These are phyloP conservation scores for Lasioglossum oenotherae DNA, from an alignment of 2,888 invertebrate species.

Conservation along the genomic window DNA sequence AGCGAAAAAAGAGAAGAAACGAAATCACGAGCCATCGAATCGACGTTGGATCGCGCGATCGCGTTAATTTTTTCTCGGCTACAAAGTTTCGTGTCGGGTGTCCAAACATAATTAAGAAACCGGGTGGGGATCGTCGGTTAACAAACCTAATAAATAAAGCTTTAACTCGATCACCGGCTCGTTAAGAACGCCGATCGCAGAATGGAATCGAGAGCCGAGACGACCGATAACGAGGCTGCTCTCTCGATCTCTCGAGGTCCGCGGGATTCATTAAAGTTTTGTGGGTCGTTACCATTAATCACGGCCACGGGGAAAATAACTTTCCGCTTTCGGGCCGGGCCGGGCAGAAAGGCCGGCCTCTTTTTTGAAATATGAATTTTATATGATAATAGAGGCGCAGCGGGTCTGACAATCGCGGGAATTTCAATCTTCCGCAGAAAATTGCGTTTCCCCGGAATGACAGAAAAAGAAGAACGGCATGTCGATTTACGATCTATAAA, in stretches of 20 bases:
- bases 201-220: neutral
- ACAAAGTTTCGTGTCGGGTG: conserved; percentile 2
- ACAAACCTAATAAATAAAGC: conserved; percentile 17
- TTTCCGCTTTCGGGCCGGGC: neutral
- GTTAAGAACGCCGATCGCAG: neutral
- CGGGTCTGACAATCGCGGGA: neutral
- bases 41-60: neutral
- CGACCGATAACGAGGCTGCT: conserved; percentile 35
- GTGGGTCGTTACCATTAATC: conserved; percentile 61
- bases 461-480: neutral
- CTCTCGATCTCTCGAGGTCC: neutral
- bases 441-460: neutral
- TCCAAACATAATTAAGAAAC: neutral
- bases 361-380: conserved; percentile 10
- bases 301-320: conserved; percentile 27
- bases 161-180: conserved; percentile 14
- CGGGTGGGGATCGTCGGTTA: neutral
- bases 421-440: neutral
- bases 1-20: neutral
- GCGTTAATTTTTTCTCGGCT: neutral
- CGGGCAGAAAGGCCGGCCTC: neutral
- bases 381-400: neutral
- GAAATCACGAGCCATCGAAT: neutral
- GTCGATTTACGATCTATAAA: conserved; percentile 11
- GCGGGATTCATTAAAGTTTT: conserved; percentile 62